Percentiles rank a stretch among this genome's conserved stretches.
Evolutionary conservation across 2,888 invertebrate genomes (phyloP).

Genomic region (Anoncus sp.): DNA sequence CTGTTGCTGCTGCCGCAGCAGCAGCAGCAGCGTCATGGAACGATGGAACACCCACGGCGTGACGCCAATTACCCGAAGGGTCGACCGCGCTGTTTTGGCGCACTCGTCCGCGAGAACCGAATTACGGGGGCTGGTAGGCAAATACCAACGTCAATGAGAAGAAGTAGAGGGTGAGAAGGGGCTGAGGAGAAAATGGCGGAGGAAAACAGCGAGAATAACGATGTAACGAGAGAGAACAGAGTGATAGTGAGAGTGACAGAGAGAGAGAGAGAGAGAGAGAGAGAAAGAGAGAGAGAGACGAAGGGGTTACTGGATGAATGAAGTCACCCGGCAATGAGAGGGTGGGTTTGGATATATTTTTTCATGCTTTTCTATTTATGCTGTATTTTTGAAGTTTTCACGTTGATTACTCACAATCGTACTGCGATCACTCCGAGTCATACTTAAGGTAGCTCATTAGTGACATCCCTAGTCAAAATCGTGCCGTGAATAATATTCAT

Average conservation of each 20-base stretch:
- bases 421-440: too few relatives aligned
- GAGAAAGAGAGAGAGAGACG: constrained; percentile 1
- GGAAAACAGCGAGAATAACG: constrained; percentile 51
- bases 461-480: too few relatives aligned
- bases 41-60: constrained; percentile 67
- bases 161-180: constrained; percentile 21
- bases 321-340: constrained; percentile 10
- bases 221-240: constrained; percentile 43
- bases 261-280: neutral
- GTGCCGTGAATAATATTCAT: too few relatives aligned
- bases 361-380: neutral
- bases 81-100: constrained; percentile 75
- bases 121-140: constrained; percentile 67
- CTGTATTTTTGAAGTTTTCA: neutral
- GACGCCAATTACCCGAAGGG: constrained; percentile 77
- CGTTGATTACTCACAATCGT: too few relatives aligned
- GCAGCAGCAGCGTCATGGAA: constrained; percentile 67
- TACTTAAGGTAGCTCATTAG: too few relatives aligned
- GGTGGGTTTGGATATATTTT: neutral
- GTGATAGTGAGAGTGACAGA: neutral
- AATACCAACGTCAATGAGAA: constrained; percentile 52
- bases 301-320: neutral
- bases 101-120: constrained; percentile 72
- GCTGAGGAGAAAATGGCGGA: constrained; percentile 31
- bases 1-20: constrained; percentile 42